These are phyloP conservation scores for Cathartes aura DNA, from an alignment of 2,113 vertebrate genomes.

Conservation along the genomic window DNA sequence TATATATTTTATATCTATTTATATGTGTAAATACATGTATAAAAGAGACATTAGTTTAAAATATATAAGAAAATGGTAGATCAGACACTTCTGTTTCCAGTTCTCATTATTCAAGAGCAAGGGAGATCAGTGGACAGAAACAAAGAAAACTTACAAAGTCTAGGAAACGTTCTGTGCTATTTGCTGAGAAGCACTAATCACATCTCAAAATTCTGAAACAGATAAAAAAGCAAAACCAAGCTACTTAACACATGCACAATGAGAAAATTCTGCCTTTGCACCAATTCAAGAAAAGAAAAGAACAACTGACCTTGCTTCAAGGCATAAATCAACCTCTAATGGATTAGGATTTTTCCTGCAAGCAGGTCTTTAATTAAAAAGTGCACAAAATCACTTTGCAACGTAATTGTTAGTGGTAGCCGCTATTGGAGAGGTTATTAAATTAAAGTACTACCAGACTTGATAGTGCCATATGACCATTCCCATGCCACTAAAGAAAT, in stretches of 20 bases:
- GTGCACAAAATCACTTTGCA: constrained; percentile 17
- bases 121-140: not conserved
- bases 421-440: not conserved
- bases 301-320: constrained; percentile 35
- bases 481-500: not conserved
- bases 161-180: not conserved
- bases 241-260: not conserved
- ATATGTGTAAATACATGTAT: fast-evolving
- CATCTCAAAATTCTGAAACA: not conserved
- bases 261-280: not conserved
- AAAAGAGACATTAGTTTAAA: not conserved
- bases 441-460: not conserved
- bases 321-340: constrained; percentile 21
- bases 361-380: constrained; percentile 45
- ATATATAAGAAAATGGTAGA: not conserved
- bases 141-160: not conserved
- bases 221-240: not conserved
- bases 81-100: not conserved
- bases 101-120: not conserved
- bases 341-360: constrained; percentile 5
- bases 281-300: not conserved
- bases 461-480: not conserved
- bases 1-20: fast-evolving
- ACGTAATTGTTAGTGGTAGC: not conserved
- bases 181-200: not conserved